Evolutionary conservation across 2,797 vertebrate species (phyloP).

Genomic region (Chromis chromis): DNA sequence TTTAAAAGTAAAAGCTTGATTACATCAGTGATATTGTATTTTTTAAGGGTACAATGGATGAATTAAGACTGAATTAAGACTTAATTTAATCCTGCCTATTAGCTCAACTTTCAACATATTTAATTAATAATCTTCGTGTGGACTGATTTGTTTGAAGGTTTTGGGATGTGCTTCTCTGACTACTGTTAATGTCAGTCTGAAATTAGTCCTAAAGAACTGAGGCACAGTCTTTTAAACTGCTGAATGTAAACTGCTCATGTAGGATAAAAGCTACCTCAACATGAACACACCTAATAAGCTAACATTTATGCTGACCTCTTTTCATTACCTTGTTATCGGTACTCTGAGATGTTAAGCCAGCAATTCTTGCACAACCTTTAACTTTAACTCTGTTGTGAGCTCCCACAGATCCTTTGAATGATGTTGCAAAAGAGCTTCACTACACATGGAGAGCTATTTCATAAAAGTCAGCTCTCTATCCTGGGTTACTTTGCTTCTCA

Average conservation of each 20-base stretch:
- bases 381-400: conserved; percentile 11
- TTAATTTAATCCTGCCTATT: no score
- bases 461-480: background rate
- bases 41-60: no score
- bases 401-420: conserved; percentile 21
- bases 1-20: no score
- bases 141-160: background rate
- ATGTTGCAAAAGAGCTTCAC: conserved; percentile 32
- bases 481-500: background rate
- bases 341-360: conserved; percentile 1
- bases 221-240: background rate
- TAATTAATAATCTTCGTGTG: background rate
- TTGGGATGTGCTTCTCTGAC: no score
- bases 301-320: conserved; percentile 1
- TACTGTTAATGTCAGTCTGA: no score
- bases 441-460: background rate
- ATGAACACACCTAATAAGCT: background rate
- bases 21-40: no score
- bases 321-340: conserved; percentile 25
- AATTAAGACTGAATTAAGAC: no score
- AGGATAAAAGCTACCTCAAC: background rate
- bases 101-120: no score
- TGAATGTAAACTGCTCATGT: background rate
- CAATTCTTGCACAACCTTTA: conserved; percentile 11
- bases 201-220: no score